Conservation (phyloP, 1,140 invertebrate species). For the Ceratitis capitata region DNA sequence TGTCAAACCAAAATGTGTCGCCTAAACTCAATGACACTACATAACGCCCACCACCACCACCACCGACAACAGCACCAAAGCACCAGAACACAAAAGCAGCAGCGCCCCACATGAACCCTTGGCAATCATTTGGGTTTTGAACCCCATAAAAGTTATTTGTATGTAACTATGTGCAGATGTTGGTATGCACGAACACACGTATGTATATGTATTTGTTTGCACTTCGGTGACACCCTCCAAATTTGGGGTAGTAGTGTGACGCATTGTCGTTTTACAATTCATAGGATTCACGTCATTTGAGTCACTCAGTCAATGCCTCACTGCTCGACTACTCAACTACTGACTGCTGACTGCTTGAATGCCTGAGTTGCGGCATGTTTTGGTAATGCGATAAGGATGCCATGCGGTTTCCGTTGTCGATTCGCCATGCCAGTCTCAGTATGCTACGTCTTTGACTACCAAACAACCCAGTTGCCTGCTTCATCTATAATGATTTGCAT, state of each 20-base stretch:
- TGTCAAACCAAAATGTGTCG: background rate
- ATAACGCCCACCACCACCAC: too few relatives aligned
- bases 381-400: slow-evolving; percentile 24
- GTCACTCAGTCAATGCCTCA: background rate
- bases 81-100: too few relatives aligned
- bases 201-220: background rate
- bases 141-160: too few relatives aligned
- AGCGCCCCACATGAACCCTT: background rate
- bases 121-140: background rate
- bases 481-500: slow-evolving; percentile 2
- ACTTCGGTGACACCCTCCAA: background rate
- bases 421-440: background rate
- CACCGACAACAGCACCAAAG: too few relatives aligned
- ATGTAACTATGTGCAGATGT: too few relatives aligned
- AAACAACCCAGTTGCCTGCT: background rate
- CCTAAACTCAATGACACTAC: background rate
- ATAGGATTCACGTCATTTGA: background rate
- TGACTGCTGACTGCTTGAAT: background rate
- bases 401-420: slow-evolving; percentile 5
- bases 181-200: background rate
- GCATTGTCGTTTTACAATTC: background rate
- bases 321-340: too few relatives aligned
- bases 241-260: background rate
- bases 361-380: slow-evolving; percentile 32
- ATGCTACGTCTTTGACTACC: background rate